These are phyloP conservation scores for Ricordea florida DNA, from an alignment of 92 coral and sea anemone genomes.

Conservation along the genomic window DNA sequence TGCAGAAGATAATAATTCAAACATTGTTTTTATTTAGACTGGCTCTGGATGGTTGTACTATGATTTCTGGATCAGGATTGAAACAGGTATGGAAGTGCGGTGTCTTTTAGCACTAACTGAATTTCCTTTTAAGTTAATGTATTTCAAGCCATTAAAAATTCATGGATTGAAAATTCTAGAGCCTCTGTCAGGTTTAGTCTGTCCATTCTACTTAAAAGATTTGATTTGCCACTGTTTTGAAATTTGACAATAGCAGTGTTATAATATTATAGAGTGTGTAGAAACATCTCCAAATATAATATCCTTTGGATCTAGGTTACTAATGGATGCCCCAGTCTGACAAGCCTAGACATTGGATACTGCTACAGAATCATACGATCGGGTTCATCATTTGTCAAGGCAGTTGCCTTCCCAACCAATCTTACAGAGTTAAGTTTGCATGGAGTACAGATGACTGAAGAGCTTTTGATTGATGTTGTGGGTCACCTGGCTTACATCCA, in stretches of 20 bases:
- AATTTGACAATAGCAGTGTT: too few species aligned
- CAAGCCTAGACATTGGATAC: conserved; percentile 74
- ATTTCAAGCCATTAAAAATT: too few species aligned
- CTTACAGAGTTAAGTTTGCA: conserved; percentile 69
- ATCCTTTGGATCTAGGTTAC: conserved; percentile 38
- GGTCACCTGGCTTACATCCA: conserved; percentile 33
- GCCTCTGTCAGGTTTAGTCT: too few species aligned
- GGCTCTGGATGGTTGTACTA: conserved; percentile 57
- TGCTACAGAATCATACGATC: conserved; percentile 72
- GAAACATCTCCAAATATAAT: too few species aligned
- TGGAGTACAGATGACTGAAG: conserved; percentile 73
- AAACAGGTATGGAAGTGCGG: conserved; percentile 30
- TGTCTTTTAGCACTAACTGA: neutral
- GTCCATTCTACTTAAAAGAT: too few species aligned
- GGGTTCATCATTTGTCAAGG: conserved; percentile 53
- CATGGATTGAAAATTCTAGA: too few species aligned
- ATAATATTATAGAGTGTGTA: too few species aligned
- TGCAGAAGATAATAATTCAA: neutral
- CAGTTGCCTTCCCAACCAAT: conserved; percentile 59
- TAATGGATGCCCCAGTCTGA: conserved; percentile 68
- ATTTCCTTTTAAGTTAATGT: neutral
- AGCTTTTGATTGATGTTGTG: conserved; percentile 53
- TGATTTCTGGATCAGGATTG: conserved; percentile 68
- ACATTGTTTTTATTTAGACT: conserved; percentile 15
- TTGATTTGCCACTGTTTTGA: too few species aligned